These are phyloP conservation scores for Barypeithes pellucidus DNA, from an alignment of 2,888 invertebrate species.

Conservation along the genomic window DNA sequence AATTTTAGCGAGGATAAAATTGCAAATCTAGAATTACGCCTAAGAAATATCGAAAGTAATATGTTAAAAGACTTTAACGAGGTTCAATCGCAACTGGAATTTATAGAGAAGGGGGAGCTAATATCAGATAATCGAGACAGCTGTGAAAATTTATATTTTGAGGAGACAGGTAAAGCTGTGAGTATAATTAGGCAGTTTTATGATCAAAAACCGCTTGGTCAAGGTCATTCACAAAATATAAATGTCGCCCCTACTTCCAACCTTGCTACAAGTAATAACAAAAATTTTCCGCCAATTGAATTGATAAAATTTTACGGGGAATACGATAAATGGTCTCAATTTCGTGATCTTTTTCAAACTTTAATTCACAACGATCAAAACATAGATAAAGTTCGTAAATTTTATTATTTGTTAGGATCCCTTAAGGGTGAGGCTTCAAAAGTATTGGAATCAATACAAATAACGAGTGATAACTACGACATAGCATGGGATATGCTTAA, in stretches of 20 bases:
- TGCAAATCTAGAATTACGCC: slow-evolving; percentile 5
- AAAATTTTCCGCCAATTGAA: background rate
- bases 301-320: background rate
- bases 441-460: slow-evolving; percentile 24
- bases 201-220: background rate
- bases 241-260: background rate
- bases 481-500: slow-evolving; percentile 50
- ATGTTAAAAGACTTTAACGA: background rate
- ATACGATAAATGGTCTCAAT: slow-evolving; percentile 48
- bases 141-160: background rate
- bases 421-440: slow-evolving; percentile 19
- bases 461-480: slow-evolving; percentile 52
- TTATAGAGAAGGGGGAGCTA: background rate
- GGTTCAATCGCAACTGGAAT: background rate
- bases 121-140: background rate
- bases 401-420: background rate
- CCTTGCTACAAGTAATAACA: background rate
- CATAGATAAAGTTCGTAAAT: slow-evolving; percentile 43
- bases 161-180: background rate
- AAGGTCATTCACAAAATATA: background rate
- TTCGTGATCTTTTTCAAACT: slow-evolving; percentile 48
- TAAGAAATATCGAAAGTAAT: background rate
- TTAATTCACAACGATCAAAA: slow-evolving; percentile 49
- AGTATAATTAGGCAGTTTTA: background rate
- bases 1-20: background rate